Evolutionary conservation across 2,113 vertebrate genomes (phyloP), one percentile per base, ranked within the genome.

Genomic region (Electrona antarctica): DNA sequence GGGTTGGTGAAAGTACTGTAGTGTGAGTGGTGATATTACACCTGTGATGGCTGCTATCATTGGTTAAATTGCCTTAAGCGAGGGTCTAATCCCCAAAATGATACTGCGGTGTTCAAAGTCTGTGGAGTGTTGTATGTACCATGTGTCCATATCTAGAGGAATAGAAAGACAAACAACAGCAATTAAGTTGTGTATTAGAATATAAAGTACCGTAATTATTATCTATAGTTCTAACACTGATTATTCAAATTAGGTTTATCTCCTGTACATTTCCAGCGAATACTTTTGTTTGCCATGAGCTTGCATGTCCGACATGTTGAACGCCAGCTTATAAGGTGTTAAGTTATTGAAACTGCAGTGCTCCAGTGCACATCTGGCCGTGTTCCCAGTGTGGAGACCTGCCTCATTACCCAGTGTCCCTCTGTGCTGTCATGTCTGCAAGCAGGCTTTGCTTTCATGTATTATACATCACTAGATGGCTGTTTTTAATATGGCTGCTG

Each of bases 351-450:
- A 78, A 48, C 61, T 56, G 33, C 73, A 45, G 55, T 33, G 64
- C 78, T 64, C 63, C 64, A 79, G 73, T 73, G 85, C 81, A 83
- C 82, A 86, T 88, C 83, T 89, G 87, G 81, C 74, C 4, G 21
- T 60, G 69, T 75, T 88, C 84, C 82, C 78, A 68, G 77, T 78
- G 71, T 83, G 83, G 71, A 60, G 73, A 69, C 77, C 74, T 78
- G 85, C 89, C 83, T 90, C 88, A 89, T 91, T 91, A 91, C 86
- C 85, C 84, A 89, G 81, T 45, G 84, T 88, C 86, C 83, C 89
- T 85, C 85, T 85, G 88, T 84, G 86, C 88, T 88, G 86, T 83
- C 86, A 82, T 83, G 80, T 87, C 85, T 90, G 87, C 81, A 84
- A 87, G 83, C 82, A 75, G 83, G 77, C 82, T 83, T 74, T 74